phyloP scores from a whole-genome alignment of 2,888 invertebrate genomes.

The Parapristionchus giblindavisi region DNA sequence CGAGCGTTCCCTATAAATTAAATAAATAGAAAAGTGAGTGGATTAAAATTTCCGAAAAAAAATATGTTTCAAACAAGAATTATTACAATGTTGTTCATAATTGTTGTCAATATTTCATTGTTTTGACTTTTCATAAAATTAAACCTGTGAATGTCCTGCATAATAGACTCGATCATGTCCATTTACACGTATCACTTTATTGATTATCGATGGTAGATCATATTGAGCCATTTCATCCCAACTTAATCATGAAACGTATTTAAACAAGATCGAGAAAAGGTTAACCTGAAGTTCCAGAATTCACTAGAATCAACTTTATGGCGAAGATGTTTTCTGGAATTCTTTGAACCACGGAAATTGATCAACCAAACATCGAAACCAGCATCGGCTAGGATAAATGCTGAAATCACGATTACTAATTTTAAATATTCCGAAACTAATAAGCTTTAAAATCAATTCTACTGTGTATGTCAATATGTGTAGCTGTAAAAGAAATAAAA shows the following conservation, averaged over 20 bases:
- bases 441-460: neutral
- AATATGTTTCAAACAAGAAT: neutral
- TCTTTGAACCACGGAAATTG: constrained; percentile 9
- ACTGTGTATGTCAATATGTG: neutral
- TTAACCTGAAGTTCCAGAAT: constrained; percentile 31
- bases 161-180: neutral
- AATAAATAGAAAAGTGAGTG: neutral
- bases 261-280: neutral
- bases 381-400: constrained; percentile 31
- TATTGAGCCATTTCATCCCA: constrained; percentile 32
- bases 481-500: neutral
- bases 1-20: neutral
- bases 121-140: neutral
- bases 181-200: neutral
- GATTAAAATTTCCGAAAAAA: neutral
- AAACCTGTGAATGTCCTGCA: constrained; percentile 23
- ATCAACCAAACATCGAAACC: constrained; percentile 34
- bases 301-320: neutral
- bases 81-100: neutral
- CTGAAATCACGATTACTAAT: neutral
- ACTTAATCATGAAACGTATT: neutral
- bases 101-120: neutral
- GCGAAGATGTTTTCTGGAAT: constrained; percentile 28
- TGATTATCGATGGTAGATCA: neutral
- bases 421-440: neutral